phyloP scores from a whole-genome alignment of 2,797 vertebrate species.

The Sebastolobus alascanus region DNA sequence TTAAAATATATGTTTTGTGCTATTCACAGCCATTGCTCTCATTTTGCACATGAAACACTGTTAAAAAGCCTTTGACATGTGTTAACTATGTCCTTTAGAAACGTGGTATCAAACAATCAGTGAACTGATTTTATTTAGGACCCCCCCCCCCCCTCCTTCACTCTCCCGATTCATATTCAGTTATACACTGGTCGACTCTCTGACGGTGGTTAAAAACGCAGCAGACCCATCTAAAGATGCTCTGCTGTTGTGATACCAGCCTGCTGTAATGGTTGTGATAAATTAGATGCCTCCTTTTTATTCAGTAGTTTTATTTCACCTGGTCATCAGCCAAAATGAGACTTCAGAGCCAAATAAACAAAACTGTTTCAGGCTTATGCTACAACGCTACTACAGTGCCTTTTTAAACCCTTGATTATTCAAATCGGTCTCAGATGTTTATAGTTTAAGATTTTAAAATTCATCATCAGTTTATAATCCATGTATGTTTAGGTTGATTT shows the following conservation, averaged over 20 bases:
- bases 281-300: constrained; percentile 37
- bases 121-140: constrained; percentile 47
- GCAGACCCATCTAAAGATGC: constrained; percentile 36
- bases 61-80: constrained; percentile 70
- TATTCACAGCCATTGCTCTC: constrained; percentile 80
- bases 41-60: constrained; percentile 84
- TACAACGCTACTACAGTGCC: constrained; percentile 75
- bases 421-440: constrained; percentile 47
- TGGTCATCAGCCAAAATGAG: constrained; percentile 51
- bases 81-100: constrained; percentile 62
- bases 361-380: constrained; percentile 37
- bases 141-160: background rate
- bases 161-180: constrained; percentile 30
- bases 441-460: constrained; percentile 52
- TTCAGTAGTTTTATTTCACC: constrained; percentile 31
- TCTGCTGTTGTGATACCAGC: constrained; percentile 72
- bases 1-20: constrained; percentile 54
- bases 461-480: constrained; percentile 31
- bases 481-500: constrained; percentile 44
- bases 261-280: constrained; percentile 83
- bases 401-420: constrained; percentile 63
- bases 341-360: constrained; percentile 63
- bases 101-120: constrained; percentile 66
- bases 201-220: constrained; percentile 46
- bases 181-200: constrained; percentile 60